Evolutionary conservation across 2,797 vertebrate genomes (phyloP), one percentile per base, ranked within the genome.

Genomic region (Coendou prehensilis): DNA sequence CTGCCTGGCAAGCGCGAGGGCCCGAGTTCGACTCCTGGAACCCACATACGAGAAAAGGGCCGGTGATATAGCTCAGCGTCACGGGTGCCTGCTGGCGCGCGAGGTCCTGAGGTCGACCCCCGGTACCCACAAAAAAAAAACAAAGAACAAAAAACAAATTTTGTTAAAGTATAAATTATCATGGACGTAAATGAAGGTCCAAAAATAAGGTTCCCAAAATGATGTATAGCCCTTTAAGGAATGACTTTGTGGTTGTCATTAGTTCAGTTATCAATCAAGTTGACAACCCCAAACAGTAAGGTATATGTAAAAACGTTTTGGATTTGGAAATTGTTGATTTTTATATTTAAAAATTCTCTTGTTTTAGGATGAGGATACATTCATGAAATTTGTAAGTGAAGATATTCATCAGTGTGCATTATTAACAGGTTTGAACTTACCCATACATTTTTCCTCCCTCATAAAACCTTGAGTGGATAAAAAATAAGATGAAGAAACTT

Each of bases 291-390:
- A 75, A 64, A 33, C 85, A 59, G 3, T 52, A 91, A 80, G 64
- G 52, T 13, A 85, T 45, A 88, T 73, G 20, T 87, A 37, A 81
- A 95, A 85, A 93, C n/a, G 3, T 63, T 87, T 28, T 23, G 78
- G 81, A 67, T 95, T 95, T 93, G 54, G 94, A 91, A 91, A 92
- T 52, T 71, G 61, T 93, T 96, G 71, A 0, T 41, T 89, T 96
- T 95, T 84, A 90, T 97, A 90, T 95, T 97, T 95, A 67, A 17
- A 73, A 96, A 63, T 20, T 93, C 56, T 95, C 61, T 63, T 97
- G 41, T 95, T 95, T 95, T 81, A 98, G 98, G 97, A 98, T 91
- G 89, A 98, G 87, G 97, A 98, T 45, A 1, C 45, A 33, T 92
- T 71, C 8, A 59, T 92, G 79, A 97, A 95, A 87, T 97, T 97